Base-by-base conservation (phyloP, 2,113 vertebrate genomes). In the Apus apus region DNA sequence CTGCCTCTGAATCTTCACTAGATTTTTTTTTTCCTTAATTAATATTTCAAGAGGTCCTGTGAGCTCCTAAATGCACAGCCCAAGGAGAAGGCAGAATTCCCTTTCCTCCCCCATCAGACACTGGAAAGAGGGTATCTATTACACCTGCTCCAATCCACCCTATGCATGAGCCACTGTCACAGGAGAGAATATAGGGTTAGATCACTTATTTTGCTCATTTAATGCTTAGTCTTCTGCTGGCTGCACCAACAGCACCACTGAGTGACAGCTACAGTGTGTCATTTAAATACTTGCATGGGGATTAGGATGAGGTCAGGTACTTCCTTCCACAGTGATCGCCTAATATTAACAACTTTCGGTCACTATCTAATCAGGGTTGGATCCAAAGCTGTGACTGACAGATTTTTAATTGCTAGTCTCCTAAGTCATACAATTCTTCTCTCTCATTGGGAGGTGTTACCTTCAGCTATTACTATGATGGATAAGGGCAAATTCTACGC, bases 331-430 rank as follows among this genome's bases (percentile, higher is more conserved):
- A 11, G 76, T 10, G 45, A 93, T 94, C 15, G 0, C 16, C 36
- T 72, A 81, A 81, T 90, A 95, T 87, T 87, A 93, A 94, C 78
- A 85, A 50, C 68, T 76, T 93, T 85, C 1, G 38, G 72, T 95
- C 92, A 90, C 86, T 91, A 81, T 87, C 72, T 96, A 91, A 95
- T 94, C 89, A 79, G 64, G 67, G 50, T n/a, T 65, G 46, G 50
- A 92, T 93, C 83, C 85, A 87, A 89, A 94, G 43, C 82, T 93
- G 85, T 96, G 91, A 96, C 62, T 97, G 94, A 92, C 90, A 97
- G 85, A 43, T 93, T 96, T 96, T 96, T 96, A 96, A 95, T 97
- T 96, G 93, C 84, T 84, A 94, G 76, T 86, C 91, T 89, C 76
- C 32, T 70, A 92, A 95, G 86, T 92, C 94, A 73, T 61, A 78